phyloP scores from a whole-genome alignment of 2,888 invertebrate genomes.

The Panzeria rudis region DNA sequence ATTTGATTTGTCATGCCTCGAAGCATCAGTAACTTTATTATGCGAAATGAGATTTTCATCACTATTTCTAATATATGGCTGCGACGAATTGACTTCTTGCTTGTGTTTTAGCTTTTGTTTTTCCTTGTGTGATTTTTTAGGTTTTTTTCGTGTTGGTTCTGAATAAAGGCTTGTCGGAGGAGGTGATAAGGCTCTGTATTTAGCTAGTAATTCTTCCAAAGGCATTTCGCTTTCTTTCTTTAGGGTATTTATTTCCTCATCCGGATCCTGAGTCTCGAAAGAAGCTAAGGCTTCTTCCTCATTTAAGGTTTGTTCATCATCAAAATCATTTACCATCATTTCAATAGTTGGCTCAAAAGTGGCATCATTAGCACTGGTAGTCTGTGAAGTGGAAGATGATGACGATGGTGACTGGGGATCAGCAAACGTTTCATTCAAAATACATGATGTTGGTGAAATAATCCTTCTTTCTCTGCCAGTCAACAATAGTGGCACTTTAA shows the following conservation, averaged over 20 bases:
- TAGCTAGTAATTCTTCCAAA: slow-evolving; percentile 94
- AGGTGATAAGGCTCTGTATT: slow-evolving; percentile 89
- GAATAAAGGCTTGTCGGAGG: slow-evolving; percentile 74
- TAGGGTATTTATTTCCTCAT: slow-evolving; percentile 94
- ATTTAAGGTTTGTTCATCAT: slow-evolving; percentile 97
- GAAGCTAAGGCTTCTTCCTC: slow-evolving; percentile 98
- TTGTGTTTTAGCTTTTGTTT: slow-evolving; percentile 63
- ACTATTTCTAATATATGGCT: background rate
- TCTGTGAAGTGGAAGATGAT: slow-evolving; percentile 78
- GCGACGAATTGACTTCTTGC: background rate
- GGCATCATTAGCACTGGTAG: slow-evolving; percentile 79
- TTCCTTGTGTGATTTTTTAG: slow-evolving; percentile 73
- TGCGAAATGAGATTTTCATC: background rate
- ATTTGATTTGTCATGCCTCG: background rate
- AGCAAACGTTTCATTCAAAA: slow-evolving; percentile 67
- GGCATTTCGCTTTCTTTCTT: slow-evolving; percentile 98
- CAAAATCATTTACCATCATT: slow-evolving; percentile 98
- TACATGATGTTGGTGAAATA: slow-evolving; percentile 51
- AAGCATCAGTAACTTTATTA: background rate
- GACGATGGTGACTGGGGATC: slow-evolving; percentile 79
- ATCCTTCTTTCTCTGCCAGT: slow-evolving; percentile 63
- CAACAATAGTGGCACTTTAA: background rate
- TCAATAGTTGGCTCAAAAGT: slow-evolving; percentile 96
- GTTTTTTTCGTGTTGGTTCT: slow-evolving; percentile 71
- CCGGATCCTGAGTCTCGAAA: slow-evolving; percentile 92